Percentiles rank a stretch among this genome's conserved stretches.
Evolutionary conservation across 2,797 vertebrate species (phyloP).

Genomic region (Toxotes lorentzi): DNA sequence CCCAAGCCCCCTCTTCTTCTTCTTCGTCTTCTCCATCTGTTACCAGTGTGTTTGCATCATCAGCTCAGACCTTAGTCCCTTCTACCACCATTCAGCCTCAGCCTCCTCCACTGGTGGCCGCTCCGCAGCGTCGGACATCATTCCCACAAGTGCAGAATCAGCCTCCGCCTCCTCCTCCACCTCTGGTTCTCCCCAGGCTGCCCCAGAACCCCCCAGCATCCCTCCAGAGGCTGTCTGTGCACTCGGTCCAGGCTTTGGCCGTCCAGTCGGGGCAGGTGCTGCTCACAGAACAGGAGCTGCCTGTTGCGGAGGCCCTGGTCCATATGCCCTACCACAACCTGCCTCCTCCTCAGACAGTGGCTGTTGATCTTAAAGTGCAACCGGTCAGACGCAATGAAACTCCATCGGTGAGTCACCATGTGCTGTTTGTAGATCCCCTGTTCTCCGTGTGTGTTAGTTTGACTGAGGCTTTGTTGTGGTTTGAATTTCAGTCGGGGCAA

Average conservation of each 20-base stretch:
- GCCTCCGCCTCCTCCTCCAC: constrained; percentile 81
- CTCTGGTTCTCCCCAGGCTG: constrained; percentile 82
- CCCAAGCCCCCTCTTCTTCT: constrained; percentile 29
- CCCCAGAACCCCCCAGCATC: constrained; percentile 84
- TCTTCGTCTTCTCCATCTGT: constrained; percentile 67
- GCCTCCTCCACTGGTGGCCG: constrained; percentile 82
- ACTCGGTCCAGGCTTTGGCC: constrained; percentile 90
- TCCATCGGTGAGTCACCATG: constrained; percentile 80
- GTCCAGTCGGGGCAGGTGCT: constrained; percentile 90
- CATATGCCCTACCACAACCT: constrained; percentile 91
- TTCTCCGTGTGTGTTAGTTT: neutral
- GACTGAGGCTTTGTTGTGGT: constrained; percentile 13
- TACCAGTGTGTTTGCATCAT: constrained; percentile 83
- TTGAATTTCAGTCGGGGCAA: constrained; percentile 72
- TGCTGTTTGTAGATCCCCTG: neutral
- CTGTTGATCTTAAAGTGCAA: constrained; percentile 93
- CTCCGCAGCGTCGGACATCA: constrained; percentile 71
- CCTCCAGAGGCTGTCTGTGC: constrained; percentile 87
- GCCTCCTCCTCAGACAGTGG: constrained; percentile 92
- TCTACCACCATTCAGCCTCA: constrained; percentile 88
- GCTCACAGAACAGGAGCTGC: constrained; percentile 90
- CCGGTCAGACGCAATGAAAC: constrained; percentile 82
- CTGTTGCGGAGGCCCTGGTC: constrained; percentile 90
- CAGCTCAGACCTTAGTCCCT: constrained; percentile 67
- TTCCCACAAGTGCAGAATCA: constrained; percentile 82